These are phyloP conservation scores for Platycheirus albimanus DNA, from an alignment of 2,888 invertebrate species.

Conservation along the genomic window DNA sequence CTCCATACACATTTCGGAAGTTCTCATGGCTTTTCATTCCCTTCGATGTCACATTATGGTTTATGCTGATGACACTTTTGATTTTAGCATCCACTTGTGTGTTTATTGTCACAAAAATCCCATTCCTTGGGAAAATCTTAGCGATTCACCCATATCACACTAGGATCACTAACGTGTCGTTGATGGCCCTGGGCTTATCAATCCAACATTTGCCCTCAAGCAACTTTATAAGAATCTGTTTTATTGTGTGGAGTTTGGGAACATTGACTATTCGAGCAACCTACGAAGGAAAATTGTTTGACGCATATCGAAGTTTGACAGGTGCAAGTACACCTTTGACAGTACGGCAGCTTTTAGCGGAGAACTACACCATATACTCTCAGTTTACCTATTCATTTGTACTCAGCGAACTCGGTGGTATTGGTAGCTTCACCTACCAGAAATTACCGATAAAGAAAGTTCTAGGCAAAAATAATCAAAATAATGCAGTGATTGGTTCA, in stretches of 20 bases:
- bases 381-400: not conserved
- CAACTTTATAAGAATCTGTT: not conserved
- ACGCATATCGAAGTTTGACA: slow-evolving; percentile 8
- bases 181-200: not conserved
- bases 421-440: not conserved
- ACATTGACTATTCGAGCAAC: slow-evolving; percentile 9
- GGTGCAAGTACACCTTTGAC: not conserved
- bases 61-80: not conserved
- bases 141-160: not conserved
- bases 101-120: not conserved
- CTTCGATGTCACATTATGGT: not conserved
- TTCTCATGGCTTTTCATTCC: slow-evolving; percentile 1
- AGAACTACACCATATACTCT: slow-evolving; percentile 14
- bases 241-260: slow-evolving; percentile 6
- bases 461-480: not conserved
- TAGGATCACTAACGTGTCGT: not conserved
- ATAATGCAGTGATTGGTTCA: not conserved
- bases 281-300: slow-evolving; percentile 6
- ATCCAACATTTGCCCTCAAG: not conserved
- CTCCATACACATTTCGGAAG: not conserved
- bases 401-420: not conserved
- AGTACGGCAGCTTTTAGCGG: slow-evolving; percentile 4
- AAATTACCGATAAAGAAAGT: not conserved
- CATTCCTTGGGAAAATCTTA: slow-evolving; percentile 1
- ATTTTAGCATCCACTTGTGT: not conserved